Base-by-base conservation (phyloP, 1,140 invertebrate species). In the Conopomorpha cramerella region DNA sequence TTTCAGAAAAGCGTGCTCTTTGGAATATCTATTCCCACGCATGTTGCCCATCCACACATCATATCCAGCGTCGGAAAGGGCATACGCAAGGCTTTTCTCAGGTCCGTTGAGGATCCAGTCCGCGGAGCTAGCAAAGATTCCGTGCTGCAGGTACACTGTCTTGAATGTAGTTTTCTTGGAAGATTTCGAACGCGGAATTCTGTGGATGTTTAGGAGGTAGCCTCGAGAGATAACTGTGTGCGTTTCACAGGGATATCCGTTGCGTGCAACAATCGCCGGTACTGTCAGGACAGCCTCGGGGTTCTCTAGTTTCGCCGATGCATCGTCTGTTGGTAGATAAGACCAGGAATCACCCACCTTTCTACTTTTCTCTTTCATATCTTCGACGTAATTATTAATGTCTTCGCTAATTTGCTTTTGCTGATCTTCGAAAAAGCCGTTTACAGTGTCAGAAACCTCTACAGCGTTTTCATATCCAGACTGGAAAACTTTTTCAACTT, bases 21-120 rank as follows among this genome's bases (percentile, higher is more conserved):
- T 59, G 0, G 83, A 84, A 52, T 85, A 86, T 17, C 58, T 72
- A 46, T 85, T 87, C 2, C 86, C 86, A 44, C 86, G 62, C 8
- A 79, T 71, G 45, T 88, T 88, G 0, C 79, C 76, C 62, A 88
- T 61, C 86, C 86, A 88, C 3, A 88, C 84, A 43, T 87, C 84
- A 43, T 84, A 87, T 10, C 83, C 83, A 7, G 62, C 70, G 40
- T 87, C 82, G 6, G 82, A 78, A 4, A 87, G 57, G 15, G 82
- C 66, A 44, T 81, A 86, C 0, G 87, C 82, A 51, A 86, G 49
- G 4, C 74, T 82, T 57, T 81, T 83, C 17, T 82, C 67, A 1
- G 82, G 81, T 2, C 85, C 85, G 49, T 85, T 84, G 1, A 89
- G 62, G n/a, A 93, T 81, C 83, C 84, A 94, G 57, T 90, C 87